Evolutionary conservation across 2,797 vertebrate species (phyloP), one percentile per base, ranked within the genome.

Genomic region (Hemitrygon akajei): DNA sequence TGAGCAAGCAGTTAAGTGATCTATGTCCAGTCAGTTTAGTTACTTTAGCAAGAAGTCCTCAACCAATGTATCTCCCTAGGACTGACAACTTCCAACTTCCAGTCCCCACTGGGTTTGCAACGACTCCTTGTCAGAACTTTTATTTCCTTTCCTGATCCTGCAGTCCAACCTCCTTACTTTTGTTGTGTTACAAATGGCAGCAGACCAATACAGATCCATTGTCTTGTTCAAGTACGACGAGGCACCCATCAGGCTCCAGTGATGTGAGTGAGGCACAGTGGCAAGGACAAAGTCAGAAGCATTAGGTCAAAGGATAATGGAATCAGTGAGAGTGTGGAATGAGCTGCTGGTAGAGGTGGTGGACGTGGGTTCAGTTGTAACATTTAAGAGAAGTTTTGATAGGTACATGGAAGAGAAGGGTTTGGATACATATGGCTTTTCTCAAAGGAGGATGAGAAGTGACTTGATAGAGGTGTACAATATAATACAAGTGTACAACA

Each of bases 21-120:
- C 96, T 96, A 97, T 96, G 97, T 96, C 96, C 97, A 96, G 97
- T 97, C 97, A 97, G 97, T 96, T 96, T 96, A 97, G 97, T 97
- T 97, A 96, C 97, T 96, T 97, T 96, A 95, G 96, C 96, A 95
- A 95, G 95, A 96, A 95, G 95, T 95, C 94, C 95, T 96, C 95
- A 95, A 96, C 96, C 96, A 96, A 96, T 95, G 95, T 96, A 95
- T 96, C 95, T 95, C 95, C 94, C 76, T 47, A 92, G 7, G 60
- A 69, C 63, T 37, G 63, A 37, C 86, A 89, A 30, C 63, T 4
- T 20, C n/a, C 10, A 37, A 22, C 66, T 63, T 58, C 30, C 60
- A 89, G 86, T 34, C n/a, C 60, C 18, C 66, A 69, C n/a, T 69
- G 34, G 30, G 3, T 89, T 89, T 34, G 18, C 86, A 89, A 89